Evolutionary conservation across 2,797 vertebrate genomes (phyloP), one percentile per base, ranked within the genome.

Genomic region (Syngnathus acus): DNA sequence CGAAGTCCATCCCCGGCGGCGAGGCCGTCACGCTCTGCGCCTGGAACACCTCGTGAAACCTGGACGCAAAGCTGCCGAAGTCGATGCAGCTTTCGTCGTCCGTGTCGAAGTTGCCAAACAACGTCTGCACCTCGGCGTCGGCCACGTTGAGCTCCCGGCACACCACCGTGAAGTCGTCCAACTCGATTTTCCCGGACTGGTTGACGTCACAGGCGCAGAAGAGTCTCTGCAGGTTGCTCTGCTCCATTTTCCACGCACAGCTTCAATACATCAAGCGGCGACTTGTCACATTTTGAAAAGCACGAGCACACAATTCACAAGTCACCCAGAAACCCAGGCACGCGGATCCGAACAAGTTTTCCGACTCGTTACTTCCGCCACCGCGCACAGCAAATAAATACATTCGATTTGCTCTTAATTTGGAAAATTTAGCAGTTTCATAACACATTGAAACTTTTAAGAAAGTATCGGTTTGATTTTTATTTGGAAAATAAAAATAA

Each of bases 401-500:
- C 32, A 4, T 32, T 78, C 78, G 67, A 82, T 87, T 89, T 86
- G 70, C 81, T 87, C 80, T 89, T 92, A 90, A 92, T 91, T 92
- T 88, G 88, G 39, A 88, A 92, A 92, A 91, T 88, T 3, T 32
- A 32, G 32, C 32, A 32, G 19, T 51, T 21, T 51, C 50, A 51
- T n/a, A 2, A 5, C 50, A 21, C 50, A 51, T 51, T n/a, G 6
- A n/a, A 6, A 8, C 48, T 50, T 50, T 23, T 5, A 11, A 23
- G 1, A 75, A 84, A 72, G 50, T 75, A 83, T 78, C 78, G 68
- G 83, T 87, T 89, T 86, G 70, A 81, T 87, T 79, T 89, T 92
- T 91, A 92, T 91, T 92, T 88, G 88, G 39, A 88, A 92, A 92
- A 92, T 89, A 87, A 91, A 91, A 91, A 91, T 91, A 92, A 92